Base-by-base conservation (phyloP, 2,113 vertebrate species). In the Sturnira hondurensis region DNA sequence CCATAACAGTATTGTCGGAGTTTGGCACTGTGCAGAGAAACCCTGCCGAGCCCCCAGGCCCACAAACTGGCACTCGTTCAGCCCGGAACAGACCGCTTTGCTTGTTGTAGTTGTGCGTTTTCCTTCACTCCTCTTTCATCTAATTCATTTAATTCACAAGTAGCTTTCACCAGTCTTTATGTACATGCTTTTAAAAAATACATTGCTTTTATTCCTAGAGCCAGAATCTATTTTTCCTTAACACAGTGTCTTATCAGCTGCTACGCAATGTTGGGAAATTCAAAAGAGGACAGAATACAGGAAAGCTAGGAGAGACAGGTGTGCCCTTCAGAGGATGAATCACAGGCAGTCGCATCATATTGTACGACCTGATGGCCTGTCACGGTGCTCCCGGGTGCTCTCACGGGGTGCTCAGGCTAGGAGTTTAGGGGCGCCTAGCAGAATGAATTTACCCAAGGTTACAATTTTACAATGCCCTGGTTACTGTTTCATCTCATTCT, bases 21-120 rank as follows among this genome's bases (percentile, higher is more conserved):
- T 98, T 98, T 98, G 98, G 98, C 98, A 98, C 97, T 98, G 95
- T 41, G 47, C 93, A 97, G 98, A 98, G 98, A 98, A 98, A 98
- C 97, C 98, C 98, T 97, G 94, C 96, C 3, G 98, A 61, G 98
- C 98, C 98, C 97, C 0, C 33, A 97, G 98, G 98, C 98, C 96
- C 96, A 50, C 97, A 97, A 96, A 89, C 98, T 98, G 98, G 98
- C 98, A 97, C 10, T 70, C 95, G 52, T 96, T 98, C 98, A 98
- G 98, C 97, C 97, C 17, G 0, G 96, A 98, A 97, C 98, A 98
- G 98, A 98, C 98, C 96, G 97, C 97, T 71, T 45, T 2, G 38
- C 97, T 95, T 94, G 89, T 94, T 95, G 89, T 85, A 92, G 93
- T 94, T 96, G 86, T 93, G 16, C 91, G 86, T 97, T 95, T 93